Base-by-base conservation (phyloP, 2,797 vertebrate genomes). In the Halcyon badia region DNA sequence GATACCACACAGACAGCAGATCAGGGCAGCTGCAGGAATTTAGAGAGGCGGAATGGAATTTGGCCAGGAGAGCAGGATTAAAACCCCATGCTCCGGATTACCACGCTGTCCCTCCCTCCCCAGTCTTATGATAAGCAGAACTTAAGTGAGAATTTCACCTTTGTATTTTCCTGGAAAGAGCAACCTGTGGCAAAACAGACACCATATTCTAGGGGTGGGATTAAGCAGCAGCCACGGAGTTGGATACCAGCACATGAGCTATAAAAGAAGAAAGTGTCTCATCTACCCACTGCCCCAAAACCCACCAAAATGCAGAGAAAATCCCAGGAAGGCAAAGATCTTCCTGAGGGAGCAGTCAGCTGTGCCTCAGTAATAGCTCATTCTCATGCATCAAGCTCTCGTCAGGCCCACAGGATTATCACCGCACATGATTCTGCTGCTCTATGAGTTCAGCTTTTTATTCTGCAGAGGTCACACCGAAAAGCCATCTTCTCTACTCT, bases 11-110 rank as follows among this genome's bases (percentile, higher is more conserved):
- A 90, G 39, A 89, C 94, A 82, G 3, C 64, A n/a, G 76, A 94
- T 87, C n/a, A 0, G 65, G 68, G 69, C 39, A 88, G 85, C 83
- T 87, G 77, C 70, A 92, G 90, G 93, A 97, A 97, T 97, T 77
- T 82, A 94, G 86, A 96, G 96, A 97, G 90, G 96, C 57, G 18
- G 95, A 96, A 96, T 93, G 95, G 96, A 97, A 97, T 96, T 81
- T 24, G 26, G 86, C 88, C 90, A 87, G 51, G 37, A 89, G 37
- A 97, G 26, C 81, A 92, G 84, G 90, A 96, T 96, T 94, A 96
- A 96, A 95, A 90, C 81, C 96, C 68, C 96, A 90, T 97, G 94
- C 71, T 90, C 86, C 0, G 10, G 95, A 96, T 97, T 96, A 97
- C 71, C 80, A 60, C 0, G 14, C n/a, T 0, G 0, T 41, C 56